Conservation (phyloP, 2,113 vertebrate genomes). For the Xenopus laevis region DNA sequence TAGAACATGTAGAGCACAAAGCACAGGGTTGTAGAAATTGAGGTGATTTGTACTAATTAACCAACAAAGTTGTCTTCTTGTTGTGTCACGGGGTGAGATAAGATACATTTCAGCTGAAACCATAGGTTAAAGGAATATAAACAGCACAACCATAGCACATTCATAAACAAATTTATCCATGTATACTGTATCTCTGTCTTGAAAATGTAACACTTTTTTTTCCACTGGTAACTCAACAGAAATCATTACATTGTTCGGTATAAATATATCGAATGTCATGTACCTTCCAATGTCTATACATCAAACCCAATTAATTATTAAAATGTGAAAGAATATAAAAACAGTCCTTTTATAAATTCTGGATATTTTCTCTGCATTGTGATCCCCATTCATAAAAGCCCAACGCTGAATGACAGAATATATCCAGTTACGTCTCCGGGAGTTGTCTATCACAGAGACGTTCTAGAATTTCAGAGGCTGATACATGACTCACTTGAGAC, state of each 20-base stretch:
- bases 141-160: too few relatives aligned
- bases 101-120: too few relatives aligned
- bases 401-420: conserved; percentile 7
- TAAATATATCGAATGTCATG: conserved; percentile 24
- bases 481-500: conserved; percentile 57
- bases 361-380: conserved; percentile 27
- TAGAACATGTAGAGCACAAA: too few relatives aligned
- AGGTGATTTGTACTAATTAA: too few relatives aligned
- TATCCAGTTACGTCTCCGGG: conserved; percentile 33
- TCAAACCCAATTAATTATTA: conserved; percentile 11
- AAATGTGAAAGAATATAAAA: conserved; percentile 7
- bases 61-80: too few relatives aligned
- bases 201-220: not conserved
- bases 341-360: conserved; percentile 17
- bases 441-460: conserved; percentile 66
- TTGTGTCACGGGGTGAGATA: too few relatives aligned
- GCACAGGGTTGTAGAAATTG: too few relatives aligned
- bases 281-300: not conserved
- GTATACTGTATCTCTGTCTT: not conserved
- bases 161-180: too few relatives aligned
- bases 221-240: not conserved
- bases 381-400: conserved; percentile 26
- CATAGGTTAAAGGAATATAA: too few relatives aligned
- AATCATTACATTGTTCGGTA: not conserved
- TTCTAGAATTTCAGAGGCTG: conserved; percentile 53